Percentiles rank a stretch among this genome's conserved stretches.
These are phyloP conservation scores for Pissodes strobi DNA, from an alignment of 1,140 invertebrate species.

Conservation along the genomic window DNA sequence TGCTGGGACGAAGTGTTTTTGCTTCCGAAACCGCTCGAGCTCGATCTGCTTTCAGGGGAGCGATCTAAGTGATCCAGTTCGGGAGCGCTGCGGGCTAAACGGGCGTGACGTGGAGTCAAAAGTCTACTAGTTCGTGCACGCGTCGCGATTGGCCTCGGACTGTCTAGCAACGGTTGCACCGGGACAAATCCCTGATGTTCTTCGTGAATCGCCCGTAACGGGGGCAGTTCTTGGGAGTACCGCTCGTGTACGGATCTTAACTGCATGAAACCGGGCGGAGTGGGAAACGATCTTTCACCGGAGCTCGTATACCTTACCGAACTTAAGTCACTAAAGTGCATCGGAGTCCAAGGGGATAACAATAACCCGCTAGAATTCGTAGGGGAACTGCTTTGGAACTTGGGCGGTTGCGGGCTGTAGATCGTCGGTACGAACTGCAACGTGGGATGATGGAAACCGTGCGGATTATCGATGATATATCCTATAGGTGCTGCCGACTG, in stretches of 20 bases:
- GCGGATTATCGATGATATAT: slow-evolving; percentile 54
- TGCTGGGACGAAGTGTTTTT: slow-evolving; percentile 87
- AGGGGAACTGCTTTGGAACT: slow-evolving; percentile 71
- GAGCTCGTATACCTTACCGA: slow-evolving; percentile 81
- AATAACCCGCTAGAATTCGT: slow-evolving; percentile 61
- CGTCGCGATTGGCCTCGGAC: slow-evolving; percentile 54
- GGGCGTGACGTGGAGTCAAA: slow-evolving; percentile 65
- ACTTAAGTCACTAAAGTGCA: slow-evolving; percentile 82
- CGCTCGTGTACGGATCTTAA: slow-evolving; percentile 67
- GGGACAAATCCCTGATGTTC: slow-evolving; percentile 67
- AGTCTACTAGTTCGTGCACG: slow-evolving; percentile 60
- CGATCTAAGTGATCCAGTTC: slow-evolving; percentile 71
- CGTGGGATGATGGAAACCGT: slow-evolving; percentile 45
- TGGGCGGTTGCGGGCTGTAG: slow-evolving; percentile 60
- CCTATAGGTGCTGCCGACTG: slow-evolving; percentile 59
- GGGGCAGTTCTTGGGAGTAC: slow-evolving; percentile 75
- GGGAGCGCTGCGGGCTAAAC: slow-evolving; percentile 68
- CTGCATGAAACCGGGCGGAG: slow-evolving; percentile 66
- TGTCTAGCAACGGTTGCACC: slow-evolving; percentile 60
- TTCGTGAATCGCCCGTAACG: slow-evolving; percentile 73
- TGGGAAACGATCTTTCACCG: slow-evolving; percentile 76
- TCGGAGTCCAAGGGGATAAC: slow-evolving; percentile 64
- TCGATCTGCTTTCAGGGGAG: slow-evolving; percentile 84
- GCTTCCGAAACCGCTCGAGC: slow-evolving; percentile 86
- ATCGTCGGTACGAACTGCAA: slow-evolving; percentile 57